phyloP scores from a whole-genome alignment of 2,113 vertebrate species.

The Falcunculus frontatus region DNA sequence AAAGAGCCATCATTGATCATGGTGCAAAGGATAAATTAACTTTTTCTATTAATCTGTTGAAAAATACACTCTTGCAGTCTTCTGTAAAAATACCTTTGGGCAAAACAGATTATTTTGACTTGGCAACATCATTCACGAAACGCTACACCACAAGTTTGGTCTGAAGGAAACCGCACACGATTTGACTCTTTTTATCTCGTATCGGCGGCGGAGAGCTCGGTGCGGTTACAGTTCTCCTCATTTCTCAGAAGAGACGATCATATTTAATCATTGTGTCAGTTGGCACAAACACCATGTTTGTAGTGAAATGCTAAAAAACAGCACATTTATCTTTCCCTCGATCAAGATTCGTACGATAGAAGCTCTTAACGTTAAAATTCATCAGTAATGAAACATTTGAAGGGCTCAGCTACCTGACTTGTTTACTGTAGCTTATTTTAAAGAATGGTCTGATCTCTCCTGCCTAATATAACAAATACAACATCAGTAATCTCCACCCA shows the following conservation, averaged over 20 bases:
- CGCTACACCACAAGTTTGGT: slow-evolving; percentile 27
- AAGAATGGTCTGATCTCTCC: not conserved
- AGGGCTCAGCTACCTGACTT: slow-evolving; percentile 10
- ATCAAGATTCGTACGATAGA: slow-evolving; percentile 26
- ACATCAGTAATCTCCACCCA: slow-evolving; percentile 10
- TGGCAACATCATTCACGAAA: slow-evolving; percentile 38
- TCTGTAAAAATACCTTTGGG: not conserved
- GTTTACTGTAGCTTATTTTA: slow-evolving; percentile 27
- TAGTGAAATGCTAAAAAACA: slow-evolving; percentile 54
- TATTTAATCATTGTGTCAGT: slow-evolving; percentile 60
- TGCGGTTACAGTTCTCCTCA: slow-evolving; percentile 50
- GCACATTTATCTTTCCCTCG: slow-evolving; percentile 1
- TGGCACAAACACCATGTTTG: slow-evolving; percentile 60
- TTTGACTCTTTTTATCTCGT: slow-evolving; percentile 28
- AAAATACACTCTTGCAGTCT: not conserved
- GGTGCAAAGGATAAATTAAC: not conserved
- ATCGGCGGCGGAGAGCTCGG: slow-evolving; percentile 33
- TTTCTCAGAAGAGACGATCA: slow-evolving; percentile 64
- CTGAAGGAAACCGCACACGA: slow-evolving; percentile 53
- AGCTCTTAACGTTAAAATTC: not conserved
- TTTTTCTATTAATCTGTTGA: not conserved
- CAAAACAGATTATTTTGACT: slow-evolving; percentile 27
- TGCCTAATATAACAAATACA: not conserved
- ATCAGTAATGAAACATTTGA: not conserved
- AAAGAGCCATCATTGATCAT: not conserved